A percentile compares a stretch with the other conserved stretches of the same genome.
These are phyloP conservation scores for Willisornis vidua DNA, from an alignment of 2,113 vertebrate species.

Conservation along the genomic window DNA sequence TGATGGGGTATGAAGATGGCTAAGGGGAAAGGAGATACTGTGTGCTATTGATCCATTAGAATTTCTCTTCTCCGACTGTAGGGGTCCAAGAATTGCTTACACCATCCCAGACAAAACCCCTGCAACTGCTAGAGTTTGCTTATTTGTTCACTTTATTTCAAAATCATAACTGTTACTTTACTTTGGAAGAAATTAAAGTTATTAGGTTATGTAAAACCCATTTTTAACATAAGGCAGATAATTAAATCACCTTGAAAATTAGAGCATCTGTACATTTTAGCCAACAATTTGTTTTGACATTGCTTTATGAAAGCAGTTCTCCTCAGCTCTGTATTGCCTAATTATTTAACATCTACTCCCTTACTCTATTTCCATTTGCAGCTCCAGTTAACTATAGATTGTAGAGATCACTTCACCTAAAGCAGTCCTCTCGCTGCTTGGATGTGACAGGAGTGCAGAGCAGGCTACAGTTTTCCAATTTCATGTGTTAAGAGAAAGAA, in stretches of 20 bases:
- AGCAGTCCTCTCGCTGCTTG: neutral
- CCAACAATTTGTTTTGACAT: neutral
- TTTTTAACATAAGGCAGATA: neutral
- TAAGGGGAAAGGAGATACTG: neutral
- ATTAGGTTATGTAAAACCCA: neutral
- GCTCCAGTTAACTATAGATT: neutral
- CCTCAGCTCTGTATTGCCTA: neutral
- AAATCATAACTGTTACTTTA: neutral
- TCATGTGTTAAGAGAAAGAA: neutral
- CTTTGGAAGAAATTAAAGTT: neutral
- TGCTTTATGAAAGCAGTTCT: neutral
- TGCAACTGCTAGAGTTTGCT: neutral
- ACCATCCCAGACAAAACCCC: neutral
- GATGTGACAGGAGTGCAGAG: neutral
- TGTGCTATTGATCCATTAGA: neutral
- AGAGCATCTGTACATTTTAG: neutral
- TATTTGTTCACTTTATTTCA: neutral
- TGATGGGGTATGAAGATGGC: neutral
- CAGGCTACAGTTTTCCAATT: neutral
- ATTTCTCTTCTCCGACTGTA: neutral
- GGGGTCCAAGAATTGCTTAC: neutral
- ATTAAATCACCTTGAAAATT: neutral
- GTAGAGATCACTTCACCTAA: neutral
- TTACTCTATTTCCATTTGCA: neutral
- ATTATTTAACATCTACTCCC: neutral